A percentile compares a stretch with the other conserved stretches of the same genome.
These are phyloP conservation scores for Corynorhinus townsendii DNA, from an alignment of 2,113 vertebrate species.

Conservation along the genomic window DNA sequence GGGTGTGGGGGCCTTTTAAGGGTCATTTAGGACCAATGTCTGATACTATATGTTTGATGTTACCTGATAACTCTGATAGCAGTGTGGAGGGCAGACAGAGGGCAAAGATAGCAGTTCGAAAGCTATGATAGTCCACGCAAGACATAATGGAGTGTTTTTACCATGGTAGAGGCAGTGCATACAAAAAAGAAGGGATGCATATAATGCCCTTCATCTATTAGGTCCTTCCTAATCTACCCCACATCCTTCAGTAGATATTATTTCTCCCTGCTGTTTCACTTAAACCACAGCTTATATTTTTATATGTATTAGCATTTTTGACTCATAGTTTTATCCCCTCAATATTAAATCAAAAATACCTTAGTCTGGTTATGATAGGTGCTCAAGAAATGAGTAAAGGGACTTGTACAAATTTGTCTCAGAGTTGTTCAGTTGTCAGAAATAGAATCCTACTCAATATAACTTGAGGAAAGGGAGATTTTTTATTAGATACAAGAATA, in stretches of 20 bases:
- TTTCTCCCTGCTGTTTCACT: not conserved
- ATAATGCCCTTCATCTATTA: not conserved
- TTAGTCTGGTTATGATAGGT: not conserved
- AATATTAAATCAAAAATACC: not conserved
- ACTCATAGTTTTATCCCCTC: not conserved
- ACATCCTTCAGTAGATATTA: not conserved
- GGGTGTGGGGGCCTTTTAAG: not conserved
- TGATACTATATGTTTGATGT: not conserved
- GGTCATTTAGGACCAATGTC: not conserved
- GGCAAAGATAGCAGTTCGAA: not conserved
- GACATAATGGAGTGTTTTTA: not conserved
- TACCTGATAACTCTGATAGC: not conserved
- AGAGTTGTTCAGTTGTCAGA: not conserved
- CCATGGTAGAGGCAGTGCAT: too few species aligned
- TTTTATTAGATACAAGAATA: not conserved
- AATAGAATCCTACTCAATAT: not conserved
- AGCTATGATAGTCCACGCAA: not conserved
- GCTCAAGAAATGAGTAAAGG: not conserved
- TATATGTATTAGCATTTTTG: not conserved
- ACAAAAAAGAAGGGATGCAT: not conserved
- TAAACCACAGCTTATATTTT: not conserved
- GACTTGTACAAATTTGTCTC: not conserved
- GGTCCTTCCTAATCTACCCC: not conserved
- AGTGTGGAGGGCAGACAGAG: not conserved
- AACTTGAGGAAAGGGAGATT: not conserved